These are phyloP conservation scores for Porites lutea DNA, from an alignment of 64 coral and sea anemone species.

Conservation along the genomic window DNA sequence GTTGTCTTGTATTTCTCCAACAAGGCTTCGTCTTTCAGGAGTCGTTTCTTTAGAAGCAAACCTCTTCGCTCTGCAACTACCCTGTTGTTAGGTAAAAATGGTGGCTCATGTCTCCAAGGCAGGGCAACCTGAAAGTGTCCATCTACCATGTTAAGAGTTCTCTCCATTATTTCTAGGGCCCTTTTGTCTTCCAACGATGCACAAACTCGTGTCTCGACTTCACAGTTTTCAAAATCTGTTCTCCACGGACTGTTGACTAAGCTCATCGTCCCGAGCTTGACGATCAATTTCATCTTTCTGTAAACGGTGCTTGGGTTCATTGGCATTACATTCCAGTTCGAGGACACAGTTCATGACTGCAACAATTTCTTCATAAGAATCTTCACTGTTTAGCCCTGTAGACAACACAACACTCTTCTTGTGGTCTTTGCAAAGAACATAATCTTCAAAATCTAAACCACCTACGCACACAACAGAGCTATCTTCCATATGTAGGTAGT, in stretches of 20 bases:
- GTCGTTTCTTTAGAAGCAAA: slow-evolving; percentile 47
- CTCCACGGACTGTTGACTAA: slow-evolving; percentile 71
- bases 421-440: neutral
- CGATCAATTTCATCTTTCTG: slow-evolving; percentile 23
- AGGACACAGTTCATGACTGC: neutral
- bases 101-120: slow-evolving; percentile 65
- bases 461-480: neutral
- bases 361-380: neutral
- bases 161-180: slow-evolving; percentile 65
- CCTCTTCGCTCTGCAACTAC: slow-evolving; percentile 61
- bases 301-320: neutral
- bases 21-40: neutral
- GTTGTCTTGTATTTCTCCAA: too few species aligned
- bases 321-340: neutral
- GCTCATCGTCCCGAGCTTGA: slow-evolving; percentile 35
- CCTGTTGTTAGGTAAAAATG: slow-evolving; percentile 71
- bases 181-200: slow-evolving; percentile 64
- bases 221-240: slow-evolving; percentile 57
- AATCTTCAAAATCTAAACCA: neutral
- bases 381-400: neutral
- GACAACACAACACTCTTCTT: neutral
- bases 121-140: slow-evolving; percentile 75
- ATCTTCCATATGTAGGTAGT: neutral
- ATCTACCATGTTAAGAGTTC: slow-evolving; percentile 40
- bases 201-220: slow-evolving; percentile 31